Percentiles rank a stretch among this genome's conserved stretches.
Evolutionary conservation across 2,888 invertebrate genomes (phyloP).

Genomic region (Tuta absoluta): DNA sequence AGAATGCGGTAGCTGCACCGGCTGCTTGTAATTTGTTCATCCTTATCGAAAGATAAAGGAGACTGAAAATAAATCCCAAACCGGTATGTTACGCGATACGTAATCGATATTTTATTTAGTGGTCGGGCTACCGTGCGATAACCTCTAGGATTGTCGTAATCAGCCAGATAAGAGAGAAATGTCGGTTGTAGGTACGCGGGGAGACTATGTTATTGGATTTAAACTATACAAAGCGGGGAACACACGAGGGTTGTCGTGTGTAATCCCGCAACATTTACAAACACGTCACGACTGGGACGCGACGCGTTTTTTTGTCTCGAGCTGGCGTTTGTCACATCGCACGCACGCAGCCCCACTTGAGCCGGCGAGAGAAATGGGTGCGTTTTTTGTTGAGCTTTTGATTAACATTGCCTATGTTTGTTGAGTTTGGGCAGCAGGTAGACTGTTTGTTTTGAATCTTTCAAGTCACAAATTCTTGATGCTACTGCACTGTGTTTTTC

Average conservation of each 20-base stretch:
- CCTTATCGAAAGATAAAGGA: constrained; percentile 59
- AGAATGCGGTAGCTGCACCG: constrained; percentile 51
- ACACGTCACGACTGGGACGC: constrained; percentile 64
- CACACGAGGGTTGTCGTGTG: constrained; percentile 56
- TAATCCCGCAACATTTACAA: constrained; percentile 67
- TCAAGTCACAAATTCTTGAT: not conserved
- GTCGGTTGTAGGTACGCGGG: constrained; percentile 53
- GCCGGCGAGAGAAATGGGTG: constrained; percentile 65
- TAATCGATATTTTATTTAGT: constrained; percentile 56
- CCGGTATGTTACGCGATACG: constrained; percentile 56
- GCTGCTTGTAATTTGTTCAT: constrained; percentile 47
- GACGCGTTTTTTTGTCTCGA: constrained; percentile 52
- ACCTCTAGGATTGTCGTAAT: constrained; percentile 65
- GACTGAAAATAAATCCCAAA: constrained; percentile 65
- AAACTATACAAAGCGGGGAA: constrained; percentile 58
- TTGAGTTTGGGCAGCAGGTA: constrained; percentile 26
- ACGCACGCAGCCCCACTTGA: constrained; percentile 40
- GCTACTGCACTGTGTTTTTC: not conserved
- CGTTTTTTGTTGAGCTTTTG: constrained; percentile 50
- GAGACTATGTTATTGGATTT: constrained; percentile 61
- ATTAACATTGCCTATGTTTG: constrained; percentile 44
- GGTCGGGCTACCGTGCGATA: constrained; percentile 70
- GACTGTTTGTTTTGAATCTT: not conserved
- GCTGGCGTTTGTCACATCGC: constrained; percentile 51
- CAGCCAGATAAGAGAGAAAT: constrained; percentile 65